Evolutionary conservation across 2,888 invertebrate genomes (phyloP).

Genomic region (Leucoma salicis): DNA sequence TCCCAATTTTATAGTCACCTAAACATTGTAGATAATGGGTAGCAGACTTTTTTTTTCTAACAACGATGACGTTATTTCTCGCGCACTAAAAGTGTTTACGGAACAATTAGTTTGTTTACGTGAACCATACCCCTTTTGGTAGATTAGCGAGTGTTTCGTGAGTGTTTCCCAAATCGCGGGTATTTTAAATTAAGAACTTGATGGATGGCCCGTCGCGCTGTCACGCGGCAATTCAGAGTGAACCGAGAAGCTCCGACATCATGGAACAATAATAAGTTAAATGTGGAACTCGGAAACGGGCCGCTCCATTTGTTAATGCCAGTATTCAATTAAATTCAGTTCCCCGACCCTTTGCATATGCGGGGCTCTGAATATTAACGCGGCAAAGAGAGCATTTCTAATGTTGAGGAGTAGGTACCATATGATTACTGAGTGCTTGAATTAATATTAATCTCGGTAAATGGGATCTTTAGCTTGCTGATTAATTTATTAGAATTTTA

Average conservation of each 20-base stretch:
- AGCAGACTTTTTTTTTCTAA: constrained; percentile 44
- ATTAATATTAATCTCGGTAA: constrained; percentile 40
- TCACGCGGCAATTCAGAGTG: constrained; percentile 61
- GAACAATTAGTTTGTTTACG: constrained; percentile 59
- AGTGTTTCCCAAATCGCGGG: constrained; percentile 71
- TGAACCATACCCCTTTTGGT: constrained; percentile 56
- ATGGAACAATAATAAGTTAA: constrained; percentile 77
- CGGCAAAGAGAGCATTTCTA: constrained; percentile 55
- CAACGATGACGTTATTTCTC: constrained; percentile 48
- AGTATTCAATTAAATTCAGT: constrained; percentile 79
- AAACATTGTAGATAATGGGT: constrained; percentile 36
- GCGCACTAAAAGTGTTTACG: constrained; percentile 55
- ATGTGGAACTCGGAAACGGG: constrained; percentile 74
- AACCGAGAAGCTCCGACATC: constrained; percentile 59
- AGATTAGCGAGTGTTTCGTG: constrained; percentile 66
- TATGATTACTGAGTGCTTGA: constrained; percentile 44
- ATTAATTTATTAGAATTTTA: constrained; percentile 24
- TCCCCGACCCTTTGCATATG: constrained; percentile 69
- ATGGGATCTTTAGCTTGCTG: constrained; percentile 27
- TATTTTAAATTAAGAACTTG: constrained; percentile 79
- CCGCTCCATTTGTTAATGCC: constrained; percentile 79
- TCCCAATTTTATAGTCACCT: constrained; percentile 49
- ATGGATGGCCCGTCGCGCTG: constrained; percentile 75
- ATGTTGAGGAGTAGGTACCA: constrained; percentile 45
- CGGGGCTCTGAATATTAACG: constrained; percentile 68